Conservation (phyloP, 2,888 invertebrate species). For the Patella ulyssiponensis region DNA sequence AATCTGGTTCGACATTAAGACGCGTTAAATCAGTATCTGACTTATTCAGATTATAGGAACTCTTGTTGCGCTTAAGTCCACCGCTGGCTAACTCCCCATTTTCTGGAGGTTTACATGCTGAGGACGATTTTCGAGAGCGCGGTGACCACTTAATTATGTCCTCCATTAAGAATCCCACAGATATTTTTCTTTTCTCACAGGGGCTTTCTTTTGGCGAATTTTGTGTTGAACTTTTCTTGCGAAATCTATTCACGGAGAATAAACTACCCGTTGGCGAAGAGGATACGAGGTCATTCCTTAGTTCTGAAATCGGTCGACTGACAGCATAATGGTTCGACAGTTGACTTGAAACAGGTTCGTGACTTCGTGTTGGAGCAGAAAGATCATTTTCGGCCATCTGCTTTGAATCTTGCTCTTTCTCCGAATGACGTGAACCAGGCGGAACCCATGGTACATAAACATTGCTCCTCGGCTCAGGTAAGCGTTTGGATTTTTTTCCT, state of each 20-base stretch:
- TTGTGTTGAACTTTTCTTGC: not conserved
- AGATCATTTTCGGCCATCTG: constrained; percentile 1
- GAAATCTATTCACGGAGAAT: not conserved
- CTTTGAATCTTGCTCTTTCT: not conserved
- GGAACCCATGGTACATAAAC: not conserved
- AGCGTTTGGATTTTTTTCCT: not conserved
- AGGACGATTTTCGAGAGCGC: not conserved
- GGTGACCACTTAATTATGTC: not conserved
- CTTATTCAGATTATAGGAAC: not conserved
- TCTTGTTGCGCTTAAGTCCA: not conserved
- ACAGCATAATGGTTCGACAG: not conserved
- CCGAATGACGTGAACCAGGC: not conserved
- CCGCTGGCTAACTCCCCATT: not conserved
- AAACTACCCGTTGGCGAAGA: not conserved
- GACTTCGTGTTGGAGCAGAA: not conserved
- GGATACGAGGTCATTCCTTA: not conserved
- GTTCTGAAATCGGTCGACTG: constrained; percentile 2
- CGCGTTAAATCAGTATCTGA: not conserved
- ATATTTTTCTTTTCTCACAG: not conserved
- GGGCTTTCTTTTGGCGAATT: not conserved
- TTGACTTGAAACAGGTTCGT: not conserved
- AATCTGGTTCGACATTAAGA: not conserved
- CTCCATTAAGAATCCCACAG: not conserved
- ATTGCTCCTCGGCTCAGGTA: not conserved
- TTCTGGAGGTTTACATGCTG: not conserved